These are phyloP conservation scores for Mirza zaza DNA, from an alignment of 2,113 vertebrate genomes.

Conservation along the genomic window DNA sequence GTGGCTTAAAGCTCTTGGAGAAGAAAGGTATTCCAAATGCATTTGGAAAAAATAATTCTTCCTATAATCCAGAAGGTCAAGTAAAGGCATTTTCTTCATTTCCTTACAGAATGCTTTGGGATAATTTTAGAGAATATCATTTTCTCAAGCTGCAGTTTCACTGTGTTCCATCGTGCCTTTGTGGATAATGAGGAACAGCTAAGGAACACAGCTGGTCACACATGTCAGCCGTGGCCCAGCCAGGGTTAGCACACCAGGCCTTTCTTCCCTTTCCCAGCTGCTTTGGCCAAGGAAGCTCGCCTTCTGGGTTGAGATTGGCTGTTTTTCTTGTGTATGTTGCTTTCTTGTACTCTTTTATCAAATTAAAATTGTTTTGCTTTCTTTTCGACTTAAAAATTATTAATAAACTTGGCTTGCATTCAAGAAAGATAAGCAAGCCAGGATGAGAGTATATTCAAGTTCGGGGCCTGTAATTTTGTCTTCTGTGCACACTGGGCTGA, in stretches of 20 bases:
- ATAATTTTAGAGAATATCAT: not conserved
- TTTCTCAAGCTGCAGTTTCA: not conserved
- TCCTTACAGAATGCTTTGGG: not conserved
- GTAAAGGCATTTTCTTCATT: not conserved
- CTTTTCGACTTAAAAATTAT: conserved; percentile 35
- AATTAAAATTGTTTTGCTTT: conserved; percentile 43
- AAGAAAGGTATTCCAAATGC: not conserved
- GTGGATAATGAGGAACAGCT: not conserved
- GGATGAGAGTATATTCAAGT: not conserved
- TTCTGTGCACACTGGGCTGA: conserved; percentile 49
- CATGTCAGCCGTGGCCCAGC: too few relatives aligned
- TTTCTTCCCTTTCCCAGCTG: not conserved
- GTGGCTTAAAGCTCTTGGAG: not conserved
- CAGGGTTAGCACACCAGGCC: not conserved
- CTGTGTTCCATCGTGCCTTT: not conserved
- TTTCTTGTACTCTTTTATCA: conserved; percentile 17
- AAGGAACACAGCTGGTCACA: not conserved
- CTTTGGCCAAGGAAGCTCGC: not conserved
- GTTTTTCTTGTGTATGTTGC: not conserved
- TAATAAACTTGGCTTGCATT: conserved; percentile 55
- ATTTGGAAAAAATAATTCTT: not conserved
- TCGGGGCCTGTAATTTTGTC: conserved; percentile 30
- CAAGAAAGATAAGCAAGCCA: conserved; percentile 24
- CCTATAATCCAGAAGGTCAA: not conserved
- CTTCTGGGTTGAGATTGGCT: not conserved